Base-by-base conservation (phyloP, 1,140 invertebrate species). In the Drosophila pachea region DNA sequence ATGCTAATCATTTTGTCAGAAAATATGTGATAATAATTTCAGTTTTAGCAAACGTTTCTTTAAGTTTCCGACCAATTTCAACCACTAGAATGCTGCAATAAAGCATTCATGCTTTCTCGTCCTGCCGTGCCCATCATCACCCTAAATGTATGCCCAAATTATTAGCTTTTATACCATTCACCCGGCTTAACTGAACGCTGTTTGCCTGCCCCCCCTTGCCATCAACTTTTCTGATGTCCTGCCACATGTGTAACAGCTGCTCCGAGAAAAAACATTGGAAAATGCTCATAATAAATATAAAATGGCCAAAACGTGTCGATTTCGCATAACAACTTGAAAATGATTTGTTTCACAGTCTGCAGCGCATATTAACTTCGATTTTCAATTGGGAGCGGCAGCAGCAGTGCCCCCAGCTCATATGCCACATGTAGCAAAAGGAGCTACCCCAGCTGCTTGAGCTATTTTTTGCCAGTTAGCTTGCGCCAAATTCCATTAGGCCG, bases 271-370 rank as follows among this genome's bases (percentile, higher is more conserved):
- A 50, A 62, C 52, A 58, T 67, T 55, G 6, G n/a, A 73, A 83
- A 81, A 78, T 54, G n/a, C 63, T 77, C 81, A 86, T 84, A 84
- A 84, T 84, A 84, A 84, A 84, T 84, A 84, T 77, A 78, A 87
- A 87, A 87, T 87, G 84, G 84, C 74, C 63, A 87, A 87, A 87
- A 87, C 84, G 84, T 87, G 84, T 87, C 86, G 86, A 87, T 86
- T 84, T 87, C 74, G 74, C 55, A 70, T 66, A 84, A 88, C 79
- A 84, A 84, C 79, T 84, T 81, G 77, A 79, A 86, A 87, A 81
- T 84, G 84, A 87, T 87, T 87, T 87, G 79, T 86, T 84, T 86
- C 82, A 83, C 79, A 84, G 81, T 86, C 81, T 86, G 76, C 81
- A 65, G 73, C 73, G 81, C 81, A 86, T 84, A 84, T 84, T 84